These are phyloP conservation scores for Malaclemys terrapin DNA, from an alignment of 2,113 vertebrate species.

Conservation along the genomic window DNA sequence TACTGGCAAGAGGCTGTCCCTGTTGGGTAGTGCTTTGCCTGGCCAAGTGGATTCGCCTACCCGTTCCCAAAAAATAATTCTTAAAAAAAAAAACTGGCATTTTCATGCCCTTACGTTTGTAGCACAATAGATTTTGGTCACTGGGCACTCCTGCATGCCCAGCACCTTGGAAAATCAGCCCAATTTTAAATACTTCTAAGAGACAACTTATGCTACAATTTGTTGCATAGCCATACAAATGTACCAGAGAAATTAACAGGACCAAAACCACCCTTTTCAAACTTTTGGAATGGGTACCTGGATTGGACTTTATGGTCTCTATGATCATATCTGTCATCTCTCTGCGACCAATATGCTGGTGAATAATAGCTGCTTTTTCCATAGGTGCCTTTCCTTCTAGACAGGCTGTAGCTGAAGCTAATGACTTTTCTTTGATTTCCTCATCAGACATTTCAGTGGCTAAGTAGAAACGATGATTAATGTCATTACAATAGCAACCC, in stretches of 20 bases:
- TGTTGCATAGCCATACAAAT: not conserved
- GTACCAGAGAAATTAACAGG: not conserved
- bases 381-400: constrained; percentile 89
- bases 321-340: constrained; percentile 98
- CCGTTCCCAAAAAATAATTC: not conserved
- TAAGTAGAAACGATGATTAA: constrained; percentile 68
- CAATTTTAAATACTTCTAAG: not conserved
- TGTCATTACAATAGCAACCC: not conserved
- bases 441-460: constrained; percentile 89
- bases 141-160: not conserved
- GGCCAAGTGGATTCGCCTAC: not conserved
- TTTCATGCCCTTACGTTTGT: not conserved
- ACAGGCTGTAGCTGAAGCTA: constrained; percentile 80
- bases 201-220: not conserved
- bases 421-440: constrained; percentile 84
- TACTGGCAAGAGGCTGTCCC: not conserved
- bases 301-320: constrained; percentile 88
- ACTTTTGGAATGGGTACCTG: constrained; percentile 77
- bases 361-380: constrained; percentile 88
- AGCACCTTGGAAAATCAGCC: not conserved
- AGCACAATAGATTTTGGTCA: not conserved
- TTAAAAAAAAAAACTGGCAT: not conserved
- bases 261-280: not conserved
- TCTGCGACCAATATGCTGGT: constrained; percentile 95
- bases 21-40: not conserved